Evolutionary conservation across 2,113 vertebrate species (phyloP).

Genomic region (Bos indicus): DNA sequence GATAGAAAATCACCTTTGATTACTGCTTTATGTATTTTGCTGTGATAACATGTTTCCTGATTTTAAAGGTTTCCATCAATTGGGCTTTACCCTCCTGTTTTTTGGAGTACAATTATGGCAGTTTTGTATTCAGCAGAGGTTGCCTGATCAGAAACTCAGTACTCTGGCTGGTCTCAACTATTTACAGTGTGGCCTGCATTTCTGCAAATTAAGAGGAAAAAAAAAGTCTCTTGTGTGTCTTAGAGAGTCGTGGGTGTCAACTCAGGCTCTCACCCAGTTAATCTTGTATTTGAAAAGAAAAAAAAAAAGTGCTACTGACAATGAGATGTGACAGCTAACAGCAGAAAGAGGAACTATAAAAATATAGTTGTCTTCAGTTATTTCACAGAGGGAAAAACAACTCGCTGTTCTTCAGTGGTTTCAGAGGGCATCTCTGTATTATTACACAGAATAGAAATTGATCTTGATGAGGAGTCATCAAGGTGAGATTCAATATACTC

Average conservation of each 20-base stretch:
- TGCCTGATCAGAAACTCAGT: not conserved
- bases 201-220: conserved; percentile 19
- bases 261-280: conserved; percentile 52
- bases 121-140: not conserved
- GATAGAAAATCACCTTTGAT: conserved; percentile 36
- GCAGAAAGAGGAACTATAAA: conserved; percentile 33
- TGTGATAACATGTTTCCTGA: not conserved
- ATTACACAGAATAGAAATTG: conserved; percentile 52
- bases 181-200: not conserved
- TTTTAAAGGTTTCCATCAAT: conserved; percentile 44
- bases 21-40: conserved; percentile 26
- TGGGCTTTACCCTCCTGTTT: not conserved
- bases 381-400: conserved; percentile 21
- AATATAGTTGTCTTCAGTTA: conserved; percentile 35
- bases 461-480: conserved; percentile 39
- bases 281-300: conserved; percentile 45
- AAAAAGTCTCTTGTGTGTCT: not conserved
- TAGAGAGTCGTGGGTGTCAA: conserved; percentile 28
- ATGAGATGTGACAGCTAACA: conserved; percentile 52
- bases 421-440: not conserved
- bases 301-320: conserved; percentile 43
- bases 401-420: not conserved
- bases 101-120: conserved; percentile 14
- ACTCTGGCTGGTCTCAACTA: conserved; percentile 22
- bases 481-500: conserved; percentile 20